These are phyloP conservation scores for Rostratula benghalensis DNA, from an alignment of 2,113 vertebrate genomes.

Conservation along the genomic window DNA sequence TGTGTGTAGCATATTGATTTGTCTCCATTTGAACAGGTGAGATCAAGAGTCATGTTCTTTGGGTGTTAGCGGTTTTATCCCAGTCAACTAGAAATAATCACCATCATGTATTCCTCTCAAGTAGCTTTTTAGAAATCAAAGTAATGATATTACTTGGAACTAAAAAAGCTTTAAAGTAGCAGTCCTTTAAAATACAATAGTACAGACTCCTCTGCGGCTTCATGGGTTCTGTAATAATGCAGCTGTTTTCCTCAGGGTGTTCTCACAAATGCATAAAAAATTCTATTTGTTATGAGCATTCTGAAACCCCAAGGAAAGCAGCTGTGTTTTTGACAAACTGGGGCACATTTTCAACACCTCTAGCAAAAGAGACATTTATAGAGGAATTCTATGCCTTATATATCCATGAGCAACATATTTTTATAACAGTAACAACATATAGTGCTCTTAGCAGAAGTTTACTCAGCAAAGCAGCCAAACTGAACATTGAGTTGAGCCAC, in stretches of 20 bases:
- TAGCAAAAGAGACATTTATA: conserved; percentile 74
- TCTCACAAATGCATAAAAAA: conserved; percentile 76
- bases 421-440: conserved; percentile 60
- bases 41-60: neutral
- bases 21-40: neutral
- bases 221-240: conserved; percentile 74
- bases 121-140: conserved; percentile 7
- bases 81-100: neutral
- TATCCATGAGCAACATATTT: conserved; percentile 61
- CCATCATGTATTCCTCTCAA: neutral
- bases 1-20: neutral
- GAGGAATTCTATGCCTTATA: conserved; percentile 61
- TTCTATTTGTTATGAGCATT: conserved; percentile 72
- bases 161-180: conserved; percentile 54
- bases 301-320: conserved; percentile 76
- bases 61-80: neutral
- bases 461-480: conserved; percentile 6
- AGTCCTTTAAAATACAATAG: conserved; percentile 74
- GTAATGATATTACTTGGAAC: neutral
- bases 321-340: conserved; percentile 79
- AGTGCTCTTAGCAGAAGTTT: conserved; percentile 53
- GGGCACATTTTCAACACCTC: conserved; percentile 79
- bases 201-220: conserved; percentile 74
- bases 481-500: conserved; percentile 19
- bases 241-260: conserved; percentile 81